Conservation (phyloP, 1,140 invertebrate genomes). For the Drosophila ogumai region DNA sequence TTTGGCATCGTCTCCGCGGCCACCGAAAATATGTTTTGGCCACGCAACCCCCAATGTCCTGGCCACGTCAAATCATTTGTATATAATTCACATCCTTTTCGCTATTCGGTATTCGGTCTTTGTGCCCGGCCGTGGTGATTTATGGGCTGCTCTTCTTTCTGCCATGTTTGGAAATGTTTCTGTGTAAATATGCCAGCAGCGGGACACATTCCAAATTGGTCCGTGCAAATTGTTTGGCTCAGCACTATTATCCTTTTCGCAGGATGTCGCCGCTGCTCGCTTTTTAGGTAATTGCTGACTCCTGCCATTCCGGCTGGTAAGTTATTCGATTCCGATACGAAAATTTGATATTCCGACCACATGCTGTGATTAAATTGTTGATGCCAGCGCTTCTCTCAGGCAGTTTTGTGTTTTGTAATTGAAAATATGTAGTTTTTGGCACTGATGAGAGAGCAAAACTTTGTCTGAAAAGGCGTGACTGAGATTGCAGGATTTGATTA, state of each 20-base stretch:
- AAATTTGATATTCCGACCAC: slow-evolving; percentile 82
- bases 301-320: slow-evolving; percentile 62
- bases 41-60: slow-evolving; percentile 25
- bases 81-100: slow-evolving; percentile 82
- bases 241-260: slow-evolving; percentile 81
- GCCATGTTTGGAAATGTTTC: slow-evolving; percentile 48
- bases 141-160: slow-evolving; percentile 65
- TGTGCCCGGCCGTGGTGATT: slow-evolving; percentile 62
- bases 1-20: slow-evolving; percentile 64
- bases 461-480: slow-evolving; percentile 53
- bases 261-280: slow-evolving; percentile 36
- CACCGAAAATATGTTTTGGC: slow-evolving; percentile 27
- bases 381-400: slow-evolving; percentile 46
- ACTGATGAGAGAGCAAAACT: slow-evolving; percentile 23
- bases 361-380: slow-evolving; percentile 79
- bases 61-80: slow-evolving; percentile 82
- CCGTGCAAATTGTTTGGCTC: slow-evolving; percentile 72
- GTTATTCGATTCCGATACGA: slow-evolving; percentile 73
- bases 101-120: slow-evolving; percentile 32
- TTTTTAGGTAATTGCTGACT: slow-evolving; percentile 83
- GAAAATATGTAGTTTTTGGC: slow-evolving; percentile 74
- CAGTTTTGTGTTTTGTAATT: slow-evolving; percentile 60
- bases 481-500: slow-evolving; percentile 52
- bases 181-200: slow-evolving; percentile 64
- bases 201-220: slow-evolving; percentile 60